Evolutionary conservation across 2,797 vertebrate species (phyloP).

Genomic region (Chloroceryle amazona): DNA sequence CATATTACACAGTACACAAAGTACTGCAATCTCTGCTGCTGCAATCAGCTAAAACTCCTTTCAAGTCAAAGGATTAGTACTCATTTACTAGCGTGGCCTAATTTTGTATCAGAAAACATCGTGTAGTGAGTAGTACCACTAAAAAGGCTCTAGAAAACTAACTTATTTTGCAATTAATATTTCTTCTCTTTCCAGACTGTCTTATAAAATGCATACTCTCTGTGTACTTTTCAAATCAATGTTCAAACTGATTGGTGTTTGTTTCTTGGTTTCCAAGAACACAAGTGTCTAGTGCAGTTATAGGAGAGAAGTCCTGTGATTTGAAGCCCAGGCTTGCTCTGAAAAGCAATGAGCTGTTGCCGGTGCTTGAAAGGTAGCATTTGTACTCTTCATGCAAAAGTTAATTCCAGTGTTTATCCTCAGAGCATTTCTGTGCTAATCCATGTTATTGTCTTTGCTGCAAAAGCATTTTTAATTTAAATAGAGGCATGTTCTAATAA

Average conservation of each 20-base stretch:
- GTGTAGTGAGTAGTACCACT: not conserved
- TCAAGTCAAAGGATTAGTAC: not conserved
- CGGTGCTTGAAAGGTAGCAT: not conserved
- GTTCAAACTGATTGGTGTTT: constrained; percentile 74
- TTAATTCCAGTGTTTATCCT: not conserved
- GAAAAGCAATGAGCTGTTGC: not conserved
- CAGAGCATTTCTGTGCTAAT: not conserved
- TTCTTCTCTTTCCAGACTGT: constrained; percentile 40
- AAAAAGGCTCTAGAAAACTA: not conserved
- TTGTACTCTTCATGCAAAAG: not conserved
- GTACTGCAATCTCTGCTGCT: not conserved
- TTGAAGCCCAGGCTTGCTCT: not conserved
- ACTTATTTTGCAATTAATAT: not conserved
- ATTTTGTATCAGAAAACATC: not conserved
- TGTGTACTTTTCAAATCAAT: constrained; percentile 57
- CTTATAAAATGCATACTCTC: constrained; percentile 69
- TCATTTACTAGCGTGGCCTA: not conserved
- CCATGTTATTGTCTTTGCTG: not conserved
- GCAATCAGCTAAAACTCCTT: not conserved
- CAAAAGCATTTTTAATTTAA: not conserved
- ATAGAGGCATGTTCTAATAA: not conserved
- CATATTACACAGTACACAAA: not conserved
- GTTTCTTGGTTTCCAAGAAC: constrained; percentile 69
- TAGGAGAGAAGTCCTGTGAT: not conserved
- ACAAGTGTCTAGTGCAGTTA: not conserved